A percentile compares a stretch with the other conserved stretches of the same genome.
Evolutionary conservation across 23 tunicate species (phyloP).

Genomic region (Ciona savignyi): DNA sequence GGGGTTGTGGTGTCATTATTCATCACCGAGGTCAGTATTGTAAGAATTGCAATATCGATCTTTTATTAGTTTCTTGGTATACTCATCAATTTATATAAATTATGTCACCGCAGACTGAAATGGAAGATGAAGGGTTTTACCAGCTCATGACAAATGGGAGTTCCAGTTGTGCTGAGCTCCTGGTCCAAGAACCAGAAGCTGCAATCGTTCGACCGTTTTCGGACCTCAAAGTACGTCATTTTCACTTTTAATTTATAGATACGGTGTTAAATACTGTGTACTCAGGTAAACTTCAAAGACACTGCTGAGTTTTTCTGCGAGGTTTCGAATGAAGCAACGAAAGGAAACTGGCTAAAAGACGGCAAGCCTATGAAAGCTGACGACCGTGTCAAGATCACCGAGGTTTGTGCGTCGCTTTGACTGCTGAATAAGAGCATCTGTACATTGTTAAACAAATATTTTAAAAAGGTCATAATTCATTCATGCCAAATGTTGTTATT

Average conservation of each 20-base stretch:
- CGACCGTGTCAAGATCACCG: slow-evolving; percentile 64
- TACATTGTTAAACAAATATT: too few relatives aligned
- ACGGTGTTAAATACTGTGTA: background rate
- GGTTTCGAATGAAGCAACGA: slow-evolving; percentile 68
- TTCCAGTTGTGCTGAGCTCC: slow-evolving; percentile 82
- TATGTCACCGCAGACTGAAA: slow-evolving; percentile 36
- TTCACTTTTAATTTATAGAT: too few relatives aligned
- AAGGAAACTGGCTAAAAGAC: slow-evolving; percentile 90
- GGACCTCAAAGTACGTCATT: slow-evolving; percentile 54
- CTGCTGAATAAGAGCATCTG: too few relatives aligned
- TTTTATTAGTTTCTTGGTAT: background rate
- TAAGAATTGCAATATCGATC: too few relatives aligned
- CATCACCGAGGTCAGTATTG: slow-evolving; percentile 33
- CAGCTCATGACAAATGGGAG: slow-evolving; percentile 92
- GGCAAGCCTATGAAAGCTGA: slow-evolving; percentile 68
- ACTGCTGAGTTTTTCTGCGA: slow-evolving; percentile 96
- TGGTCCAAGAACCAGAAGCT: slow-evolving; percentile 46
- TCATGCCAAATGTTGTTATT: background rate
- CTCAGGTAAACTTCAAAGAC: slow-evolving; percentile 85
- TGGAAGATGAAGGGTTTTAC: slow-evolving; percentile 96
- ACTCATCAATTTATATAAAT: background rate
- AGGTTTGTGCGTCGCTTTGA: too few relatives aligned
- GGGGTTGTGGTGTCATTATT: slow-evolving; percentile 61
- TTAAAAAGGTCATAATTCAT: background rate
- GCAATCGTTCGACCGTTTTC: slow-evolving; percentile 53